These are phyloP conservation scores for Pedetes capensis DNA, from an alignment of 2,113 vertebrate genomes.

Conservation along the genomic window DNA sequence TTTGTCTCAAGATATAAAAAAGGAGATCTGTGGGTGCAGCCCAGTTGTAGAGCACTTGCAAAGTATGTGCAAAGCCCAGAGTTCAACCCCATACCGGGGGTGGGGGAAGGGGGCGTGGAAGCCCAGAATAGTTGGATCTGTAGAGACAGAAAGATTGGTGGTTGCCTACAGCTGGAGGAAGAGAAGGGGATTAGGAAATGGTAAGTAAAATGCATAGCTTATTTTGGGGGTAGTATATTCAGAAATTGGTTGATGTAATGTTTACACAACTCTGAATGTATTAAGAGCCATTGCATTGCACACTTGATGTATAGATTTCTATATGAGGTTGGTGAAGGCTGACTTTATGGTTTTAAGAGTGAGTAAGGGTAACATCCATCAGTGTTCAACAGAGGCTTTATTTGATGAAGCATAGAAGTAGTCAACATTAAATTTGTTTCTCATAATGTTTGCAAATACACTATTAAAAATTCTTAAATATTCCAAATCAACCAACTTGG, in stretches of 20 bases:
- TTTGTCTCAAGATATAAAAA: too few relatives aligned
- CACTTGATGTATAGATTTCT: background rate
- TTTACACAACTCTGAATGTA: background rate
- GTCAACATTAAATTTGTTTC: conserved; percentile 34
- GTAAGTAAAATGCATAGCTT: background rate
- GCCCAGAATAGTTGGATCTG: background rate
- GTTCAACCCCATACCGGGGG: too few relatives aligned
- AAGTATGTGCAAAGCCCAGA: too few relatives aligned
- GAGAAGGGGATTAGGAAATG: background rate
- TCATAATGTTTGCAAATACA: conserved; percentile 51
- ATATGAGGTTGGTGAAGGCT: too few relatives aligned
- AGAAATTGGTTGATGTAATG: background rate
- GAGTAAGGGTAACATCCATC: too few relatives aligned
- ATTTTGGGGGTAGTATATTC: background rate
- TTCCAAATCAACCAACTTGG: conserved; percentile 41
- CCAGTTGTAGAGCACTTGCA: too few relatives aligned
- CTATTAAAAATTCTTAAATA: conserved; percentile 12
- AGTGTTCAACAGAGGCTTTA: conserved; percentile 77
- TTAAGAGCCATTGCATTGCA: background rate
- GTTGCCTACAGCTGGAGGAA: background rate
- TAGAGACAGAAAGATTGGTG: background rate
- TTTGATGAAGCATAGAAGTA: conserved; percentile 76
- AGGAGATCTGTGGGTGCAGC: too few relatives aligned
- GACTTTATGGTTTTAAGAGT: too few relatives aligned
- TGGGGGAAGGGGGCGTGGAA: too few relatives aligned